Evolutionary conservation across 2,797 vertebrate genomes (phyloP).

Genomic region (Anguilla anguilla): DNA sequence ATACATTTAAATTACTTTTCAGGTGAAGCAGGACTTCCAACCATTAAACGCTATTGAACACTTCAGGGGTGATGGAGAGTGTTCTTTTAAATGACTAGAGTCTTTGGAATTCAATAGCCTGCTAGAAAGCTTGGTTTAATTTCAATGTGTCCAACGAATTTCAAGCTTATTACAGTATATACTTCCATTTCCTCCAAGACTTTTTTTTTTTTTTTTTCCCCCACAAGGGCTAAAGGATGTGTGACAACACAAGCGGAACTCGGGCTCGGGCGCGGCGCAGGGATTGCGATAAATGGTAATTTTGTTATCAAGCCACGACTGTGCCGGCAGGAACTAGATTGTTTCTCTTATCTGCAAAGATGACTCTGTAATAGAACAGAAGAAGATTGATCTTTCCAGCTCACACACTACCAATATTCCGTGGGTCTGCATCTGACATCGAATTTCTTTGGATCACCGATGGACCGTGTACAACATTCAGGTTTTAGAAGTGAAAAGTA

Average conservation of each 20-base stretch:
- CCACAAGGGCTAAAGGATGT: background rate
- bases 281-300: background rate
- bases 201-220: no score
- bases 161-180: conserved; percentile 8
- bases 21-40: background rate
- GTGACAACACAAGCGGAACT: conserved; percentile 3
- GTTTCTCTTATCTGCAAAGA: conserved; percentile 8
- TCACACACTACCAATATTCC: background rate
- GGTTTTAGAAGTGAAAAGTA: background rate
- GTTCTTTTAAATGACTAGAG: conserved; percentile 8
- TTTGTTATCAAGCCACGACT: conserved; percentile 26
- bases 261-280: background rate
- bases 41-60: background rate
- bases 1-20: background rate
- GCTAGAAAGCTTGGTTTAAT: conserved; percentile 21
- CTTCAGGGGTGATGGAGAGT: background rate
- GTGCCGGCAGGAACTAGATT: conserved; percentile 1
- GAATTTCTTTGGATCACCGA: background rate
- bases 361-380: conserved; percentile 15
- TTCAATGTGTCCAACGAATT: conserved; percentile 26
- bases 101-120: background rate
- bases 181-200: background rate
- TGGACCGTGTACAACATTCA: background rate
- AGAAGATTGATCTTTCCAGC: background rate
- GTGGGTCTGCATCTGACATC: background rate